Conservation (phyloP, 2,113 vertebrate genomes). For the Cryptomyrus ogoouensis region DNA sequence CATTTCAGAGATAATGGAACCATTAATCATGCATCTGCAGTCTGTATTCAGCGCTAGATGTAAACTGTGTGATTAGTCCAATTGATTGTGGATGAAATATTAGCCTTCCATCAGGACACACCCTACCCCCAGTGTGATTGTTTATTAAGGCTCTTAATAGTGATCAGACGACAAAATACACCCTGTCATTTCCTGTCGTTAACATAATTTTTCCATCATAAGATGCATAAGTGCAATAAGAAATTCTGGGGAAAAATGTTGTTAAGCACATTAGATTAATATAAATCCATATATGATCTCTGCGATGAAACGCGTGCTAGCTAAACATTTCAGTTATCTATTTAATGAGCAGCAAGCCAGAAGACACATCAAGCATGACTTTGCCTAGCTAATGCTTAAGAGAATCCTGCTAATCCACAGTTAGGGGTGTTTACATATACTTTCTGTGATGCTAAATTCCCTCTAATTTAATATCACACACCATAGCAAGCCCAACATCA, state of each 20-base stretch:
- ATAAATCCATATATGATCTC: neutral
- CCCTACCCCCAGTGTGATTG: constrained; percentile 37
- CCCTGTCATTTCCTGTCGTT: constrained; percentile 26
- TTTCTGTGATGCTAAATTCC: neutral
- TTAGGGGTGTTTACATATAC: neutral
- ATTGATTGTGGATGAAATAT: constrained; percentile 55
- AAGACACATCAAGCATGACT: neutral
- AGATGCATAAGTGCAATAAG: neutral
- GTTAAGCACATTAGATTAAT: neutral
- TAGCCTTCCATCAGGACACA: constrained; percentile 25
- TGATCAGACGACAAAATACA: constrained; percentile 57
- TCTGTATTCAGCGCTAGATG: constrained; percentile 44
- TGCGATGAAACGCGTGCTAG: neutral
- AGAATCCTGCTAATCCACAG: neutral
- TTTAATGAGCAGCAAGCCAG: neutral
- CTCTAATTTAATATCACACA: neutral
- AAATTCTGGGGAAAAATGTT: neutral
- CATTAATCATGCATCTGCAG: constrained; percentile 52
- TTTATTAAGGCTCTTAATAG: constrained; percentile 54
- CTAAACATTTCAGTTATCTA: neutral
- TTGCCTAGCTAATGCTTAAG: neutral
- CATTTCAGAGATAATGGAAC: constrained; percentile 53
- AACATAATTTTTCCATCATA: neutral
- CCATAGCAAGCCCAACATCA: neutral
- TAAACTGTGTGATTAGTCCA: constrained; percentile 57